Evolutionary conservation across 2,888 invertebrate genomes (phyloP), one percentile per base, ranked within the genome.

Genomic region (Sphaerophoria rueppellii): DNA sequence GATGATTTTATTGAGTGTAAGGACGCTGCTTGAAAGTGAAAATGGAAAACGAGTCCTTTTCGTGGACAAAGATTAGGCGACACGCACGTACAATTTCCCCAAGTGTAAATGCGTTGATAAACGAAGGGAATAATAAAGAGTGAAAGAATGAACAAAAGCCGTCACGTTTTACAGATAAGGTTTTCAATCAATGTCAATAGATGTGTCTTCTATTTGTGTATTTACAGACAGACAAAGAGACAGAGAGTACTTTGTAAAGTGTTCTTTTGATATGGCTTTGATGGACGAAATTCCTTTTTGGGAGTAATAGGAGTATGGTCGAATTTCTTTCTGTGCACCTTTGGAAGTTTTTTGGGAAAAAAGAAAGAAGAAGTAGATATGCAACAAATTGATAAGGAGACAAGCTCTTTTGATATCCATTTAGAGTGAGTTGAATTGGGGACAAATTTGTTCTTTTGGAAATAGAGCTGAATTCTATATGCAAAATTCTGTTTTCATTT

Each of bases 151-250:
- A 71, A 46, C 54, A 67, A 40, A 54, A 24, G 50, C 48, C 67
- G 61, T 83, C 72, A 80, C 72, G 75, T 75, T 71, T 58, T 65
- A n/a, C 55, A 67, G 70, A 71, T 75, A 65, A 60, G 71, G 57
- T 61, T 67, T 80, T 83, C 83, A 79, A 79, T 83, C 83, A 82
- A 58, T 82, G 78, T 74, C 63, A 73, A 37, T 32, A 37, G 40
- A 60, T 43, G 60, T 43, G 60, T 24, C 12, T 60, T 60, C 1
- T 52, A 4, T 24, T 7, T 34, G 34, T 34, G 16, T 43, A 48
- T 50, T 46, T 50, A 12, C 46, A 43, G 16, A 24, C 14, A 34
- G 16, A 37, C 32, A 24, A 24, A 24, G 24, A 24, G 24, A 24
- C 24, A 24, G 24, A 24, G 24, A 24, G 24, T 24, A 24, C 24